A percentile compares a stretch with the other conserved stretches of the same genome.
phyloP scores from a whole-genome alignment of 2,888 invertebrate species.

The Luperina nickerlii region DNA sequence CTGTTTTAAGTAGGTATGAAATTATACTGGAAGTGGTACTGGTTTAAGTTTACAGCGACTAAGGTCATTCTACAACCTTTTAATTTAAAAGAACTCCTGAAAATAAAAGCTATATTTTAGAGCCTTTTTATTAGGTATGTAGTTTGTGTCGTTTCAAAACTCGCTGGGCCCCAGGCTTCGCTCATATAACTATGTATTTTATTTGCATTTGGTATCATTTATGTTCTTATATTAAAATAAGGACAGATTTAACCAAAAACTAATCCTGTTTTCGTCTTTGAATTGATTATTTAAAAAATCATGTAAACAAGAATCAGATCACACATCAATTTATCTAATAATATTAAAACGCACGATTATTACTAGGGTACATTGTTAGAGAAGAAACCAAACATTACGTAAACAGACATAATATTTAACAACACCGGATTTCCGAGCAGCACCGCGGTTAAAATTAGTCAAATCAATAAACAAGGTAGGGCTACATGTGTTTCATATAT shows the following conservation, averaged over 20 bases:
- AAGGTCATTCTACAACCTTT: too few species aligned
- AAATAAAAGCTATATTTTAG: too few species aligned
- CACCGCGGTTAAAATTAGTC: conserved; percentile 27
- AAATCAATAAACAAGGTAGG: conserved; percentile 33
- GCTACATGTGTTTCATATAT: not conserved
- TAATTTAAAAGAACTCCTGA: too few species aligned
- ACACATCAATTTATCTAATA: not conserved
- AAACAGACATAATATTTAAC: conserved; percentile 42
- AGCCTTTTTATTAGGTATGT: too few species aligned
- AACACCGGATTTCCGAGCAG: conserved; percentile 51
- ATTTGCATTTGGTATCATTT: too few species aligned
- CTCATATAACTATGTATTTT: too few species aligned
- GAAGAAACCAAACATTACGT: conserved; percentile 33
- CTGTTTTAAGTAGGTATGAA: not conserved
- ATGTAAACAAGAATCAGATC: not conserved
- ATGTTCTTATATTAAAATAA: too few species aligned
- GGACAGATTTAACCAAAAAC: too few species aligned
- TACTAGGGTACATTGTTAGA: not conserved
- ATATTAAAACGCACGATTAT: conserved; percentile 2
- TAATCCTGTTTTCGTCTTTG: too few species aligned
- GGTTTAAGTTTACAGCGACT: not conserved
- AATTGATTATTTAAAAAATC: not conserved
- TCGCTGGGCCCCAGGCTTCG: too few species aligned
- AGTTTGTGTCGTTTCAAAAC: too few species aligned
- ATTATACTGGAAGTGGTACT: not conserved